A percentile compares a stretch with the other conserved stretches of the same genome.
phyloP scores from a whole-genome alignment of 2,113 vertebrate species.

The Bubalus kerabau region DNA sequence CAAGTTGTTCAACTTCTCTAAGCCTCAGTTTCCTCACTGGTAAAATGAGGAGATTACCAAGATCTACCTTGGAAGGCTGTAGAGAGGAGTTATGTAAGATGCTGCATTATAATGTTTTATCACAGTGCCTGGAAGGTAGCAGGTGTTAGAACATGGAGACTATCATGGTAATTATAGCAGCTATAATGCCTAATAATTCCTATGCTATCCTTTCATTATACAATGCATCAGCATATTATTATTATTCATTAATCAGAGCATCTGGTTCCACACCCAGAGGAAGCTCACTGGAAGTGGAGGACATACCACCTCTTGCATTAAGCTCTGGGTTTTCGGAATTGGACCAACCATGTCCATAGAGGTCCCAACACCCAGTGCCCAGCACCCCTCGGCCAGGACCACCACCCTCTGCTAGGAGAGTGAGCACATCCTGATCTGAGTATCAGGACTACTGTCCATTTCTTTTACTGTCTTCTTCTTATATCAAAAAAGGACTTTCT shows the following conservation, averaged over 20 bases:
- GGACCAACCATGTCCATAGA: not conserved
- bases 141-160: not conserved
- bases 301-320: not conserved
- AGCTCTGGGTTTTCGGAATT: not conserved
- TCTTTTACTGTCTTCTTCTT: not conserved
- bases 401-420: not conserved
- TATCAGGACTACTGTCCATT: not conserved
- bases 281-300: not conserved
- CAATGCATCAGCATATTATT: not conserved
- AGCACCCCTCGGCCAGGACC: not conserved
- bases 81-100: not conserved
- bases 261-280: not conserved
- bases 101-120: not conserved
- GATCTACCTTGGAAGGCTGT: not conserved
- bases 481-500: not conserved
- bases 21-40: not conserved
- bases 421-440: not conserved
- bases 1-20: not conserved
- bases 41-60: not conserved
- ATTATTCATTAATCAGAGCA: not conserved
- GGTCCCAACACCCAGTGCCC: not conserved
- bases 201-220: not conserved
- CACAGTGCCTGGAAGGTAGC: not conserved
- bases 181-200: not conserved
- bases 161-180: not conserved